These are phyloP conservation scores for Proctacanthus coquilletti DNA, from an alignment of 1,140 invertebrate species.

Conservation along the genomic window DNA sequence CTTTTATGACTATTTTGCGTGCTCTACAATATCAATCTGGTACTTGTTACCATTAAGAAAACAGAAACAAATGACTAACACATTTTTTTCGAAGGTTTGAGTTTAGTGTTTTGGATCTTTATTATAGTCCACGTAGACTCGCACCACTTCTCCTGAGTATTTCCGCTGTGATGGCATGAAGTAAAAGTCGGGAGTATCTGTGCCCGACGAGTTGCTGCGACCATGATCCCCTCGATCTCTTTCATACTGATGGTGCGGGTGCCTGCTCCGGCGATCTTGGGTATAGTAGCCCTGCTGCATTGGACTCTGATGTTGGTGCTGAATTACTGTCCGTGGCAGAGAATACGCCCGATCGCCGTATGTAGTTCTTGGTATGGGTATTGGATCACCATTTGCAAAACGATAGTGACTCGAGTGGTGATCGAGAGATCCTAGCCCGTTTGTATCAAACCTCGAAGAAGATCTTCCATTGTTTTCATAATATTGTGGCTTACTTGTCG, in stretches of 20 bases:
- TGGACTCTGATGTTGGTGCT: conserved; percentile 16
- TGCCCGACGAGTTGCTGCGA: conserved; percentile 19
- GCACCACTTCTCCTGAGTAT: conserved; percentile 82
- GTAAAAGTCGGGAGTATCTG: conserved; percentile 70
- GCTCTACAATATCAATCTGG: too few relatives aligned
- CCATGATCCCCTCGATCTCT: conserved; percentile 29
- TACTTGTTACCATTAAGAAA: too few relatives aligned
- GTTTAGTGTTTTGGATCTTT: conserved; percentile 34
- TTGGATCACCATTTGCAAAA: conserved; percentile 5
- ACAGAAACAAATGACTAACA: too few relatives aligned
- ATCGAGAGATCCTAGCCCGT: too few relatives aligned
- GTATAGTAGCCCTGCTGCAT: conserved; percentile 34
- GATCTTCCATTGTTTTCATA: conserved; percentile 19
- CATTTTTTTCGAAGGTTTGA: background rate
- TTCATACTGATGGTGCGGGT: conserved; percentile 13
- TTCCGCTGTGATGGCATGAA: conserved; percentile 89
- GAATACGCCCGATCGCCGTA: conserved; percentile 26
- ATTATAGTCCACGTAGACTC: conserved; percentile 76
- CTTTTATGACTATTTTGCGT: too few relatives aligned
- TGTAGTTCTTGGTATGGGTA: conserved; percentile 26
- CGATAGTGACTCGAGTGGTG: conserved; percentile 5
- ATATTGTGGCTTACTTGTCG: conserved; percentile 26
- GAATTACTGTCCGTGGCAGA: conserved; percentile 23
- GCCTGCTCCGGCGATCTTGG: conserved; percentile 19
- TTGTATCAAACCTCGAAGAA: conserved; percentile 1